Evolutionary conservation across 2,888 invertebrate genomes (phyloP).

Genomic region (Microctonus hyperodae): DNA sequence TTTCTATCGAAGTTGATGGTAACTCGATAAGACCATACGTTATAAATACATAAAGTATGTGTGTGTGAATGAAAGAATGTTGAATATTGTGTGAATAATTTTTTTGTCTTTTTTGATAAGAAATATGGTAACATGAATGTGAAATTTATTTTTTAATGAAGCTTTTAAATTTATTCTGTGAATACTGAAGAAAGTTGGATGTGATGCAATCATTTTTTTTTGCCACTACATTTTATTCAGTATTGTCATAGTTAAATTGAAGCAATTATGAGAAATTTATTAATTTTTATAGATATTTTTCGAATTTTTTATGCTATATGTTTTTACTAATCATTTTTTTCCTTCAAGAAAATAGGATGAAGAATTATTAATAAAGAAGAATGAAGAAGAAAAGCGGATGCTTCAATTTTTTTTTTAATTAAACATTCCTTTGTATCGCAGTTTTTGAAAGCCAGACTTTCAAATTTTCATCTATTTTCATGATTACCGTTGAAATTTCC

Average conservation of each 20-base stretch:
- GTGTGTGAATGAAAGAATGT: not conserved
- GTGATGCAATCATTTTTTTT: not conserved
- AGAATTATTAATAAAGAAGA: not conserved
- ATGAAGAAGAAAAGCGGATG: not conserved
- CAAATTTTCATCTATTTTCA: not conserved
- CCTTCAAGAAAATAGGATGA: slow-evolving; percentile 16
- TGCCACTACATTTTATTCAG: not conserved
- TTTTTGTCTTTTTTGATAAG: not conserved
- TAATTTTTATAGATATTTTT: not conserved
- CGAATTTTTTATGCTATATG: not conserved
- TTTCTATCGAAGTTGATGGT: not conserved
- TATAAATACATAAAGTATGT: no score
- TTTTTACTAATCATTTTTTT: not conserved
- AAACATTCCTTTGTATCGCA: slow-evolving; percentile 35
- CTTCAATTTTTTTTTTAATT: slow-evolving; percentile 12
- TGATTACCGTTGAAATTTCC: not conserved
- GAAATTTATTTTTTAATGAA: not conserved
- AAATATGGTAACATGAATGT: not conserved
- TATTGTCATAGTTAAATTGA: not conserved
- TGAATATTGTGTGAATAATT: not conserved
- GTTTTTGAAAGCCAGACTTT: slow-evolving; percentile 1
- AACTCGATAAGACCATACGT: not conserved
- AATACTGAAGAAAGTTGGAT: not conserved
- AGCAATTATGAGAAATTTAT: slow-evolving; percentile 1
- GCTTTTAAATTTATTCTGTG: not conserved